Percentiles rank a stretch among this genome's conserved stretches.
Conservation (phyloP, 2,797 vertebrate species). For the Oryzias sinensis region DNA sequence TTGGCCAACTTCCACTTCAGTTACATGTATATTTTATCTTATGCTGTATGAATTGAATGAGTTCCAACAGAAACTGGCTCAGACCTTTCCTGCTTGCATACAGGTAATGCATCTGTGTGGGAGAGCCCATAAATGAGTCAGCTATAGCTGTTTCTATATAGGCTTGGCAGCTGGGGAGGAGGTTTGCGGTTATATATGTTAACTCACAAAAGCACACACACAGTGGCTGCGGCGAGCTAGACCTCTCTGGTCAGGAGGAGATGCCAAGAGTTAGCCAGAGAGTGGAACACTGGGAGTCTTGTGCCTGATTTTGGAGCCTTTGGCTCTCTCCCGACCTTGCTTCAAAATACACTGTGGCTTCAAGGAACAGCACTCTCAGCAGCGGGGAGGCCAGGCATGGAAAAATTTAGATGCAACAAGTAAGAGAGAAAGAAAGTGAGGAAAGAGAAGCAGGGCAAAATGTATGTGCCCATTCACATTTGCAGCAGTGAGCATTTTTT, state of each 20-base stretch:
- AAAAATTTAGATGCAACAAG: constrained; percentile 78
- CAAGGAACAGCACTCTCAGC: constrained; percentile 83
- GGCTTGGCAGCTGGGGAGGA: constrained; percentile 31
- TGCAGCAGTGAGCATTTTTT: constrained; percentile 67
- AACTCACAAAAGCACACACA: constrained; percentile 56
- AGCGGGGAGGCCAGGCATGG: constrained; percentile 77
- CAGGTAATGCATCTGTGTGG: constrained; percentile 52
- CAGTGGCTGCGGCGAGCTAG: constrained; percentile 66
- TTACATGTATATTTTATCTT: constrained; percentile 46
- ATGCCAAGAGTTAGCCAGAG: constrained; percentile 76
- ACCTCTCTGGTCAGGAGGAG: constrained; percentile 70
- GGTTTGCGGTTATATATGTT: constrained; percentile 60
- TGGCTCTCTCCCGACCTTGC: constrained; percentile 76
- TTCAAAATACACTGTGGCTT: constrained; percentile 84
- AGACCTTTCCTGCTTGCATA: constrained; percentile 58
- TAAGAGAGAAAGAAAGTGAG: constrained; percentile 40
- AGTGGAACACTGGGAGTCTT: constrained; percentile 77
- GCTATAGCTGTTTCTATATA: constrained; percentile 65
- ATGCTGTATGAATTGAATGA: constrained; percentile 21
- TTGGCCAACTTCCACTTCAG: constrained; percentile 61
- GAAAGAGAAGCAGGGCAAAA: constrained; percentile 41
- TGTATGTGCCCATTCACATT: constrained; percentile 76
- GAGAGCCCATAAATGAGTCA: constrained; percentile 69
- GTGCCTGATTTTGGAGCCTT: constrained; percentile 74
- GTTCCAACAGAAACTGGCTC: constrained; percentile 43